These are phyloP conservation scores for Osmerus eperlanus DNA, from an alignment of 2,113 vertebrate species.

Conservation along the genomic window DNA sequence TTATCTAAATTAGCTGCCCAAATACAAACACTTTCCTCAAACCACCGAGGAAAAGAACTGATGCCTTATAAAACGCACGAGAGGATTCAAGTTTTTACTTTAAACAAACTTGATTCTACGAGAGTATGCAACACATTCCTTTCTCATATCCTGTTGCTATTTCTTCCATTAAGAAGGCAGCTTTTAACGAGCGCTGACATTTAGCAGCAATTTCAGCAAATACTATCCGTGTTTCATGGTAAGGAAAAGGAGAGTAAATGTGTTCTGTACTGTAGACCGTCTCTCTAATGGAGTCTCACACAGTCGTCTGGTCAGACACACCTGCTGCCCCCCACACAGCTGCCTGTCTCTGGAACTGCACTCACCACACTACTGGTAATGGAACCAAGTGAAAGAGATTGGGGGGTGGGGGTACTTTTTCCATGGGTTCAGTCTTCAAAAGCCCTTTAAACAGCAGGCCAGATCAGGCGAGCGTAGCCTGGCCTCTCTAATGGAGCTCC, in stretches of 20 bases:
- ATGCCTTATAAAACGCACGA: constrained; percentile 18
- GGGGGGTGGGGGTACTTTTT: constrained; percentile 1
- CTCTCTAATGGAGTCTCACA: no score
- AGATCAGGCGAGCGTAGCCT: constrained; percentile 36
- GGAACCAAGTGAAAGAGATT: constrained; percentile 4
- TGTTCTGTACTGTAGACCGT: no score
- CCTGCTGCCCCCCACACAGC: background rate
- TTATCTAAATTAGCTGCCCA: constrained; percentile 35
- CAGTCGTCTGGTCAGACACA: no score
- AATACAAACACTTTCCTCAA: constrained; percentile 12
- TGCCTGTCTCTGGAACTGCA: constrained; percentile 23
- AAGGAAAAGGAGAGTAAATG: no score
- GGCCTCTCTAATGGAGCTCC: constrained; percentile 49
- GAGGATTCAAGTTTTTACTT: background rate
- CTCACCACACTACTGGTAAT: constrained; percentile 7
- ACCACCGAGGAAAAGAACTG: constrained; percentile 10
- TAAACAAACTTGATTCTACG: no score
- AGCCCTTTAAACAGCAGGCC: constrained; percentile 38
- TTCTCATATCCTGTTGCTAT: no score
- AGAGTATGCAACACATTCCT: no score
- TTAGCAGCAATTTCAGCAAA: no score
- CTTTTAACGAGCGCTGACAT: no score
- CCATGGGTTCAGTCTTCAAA: constrained; percentile 20
- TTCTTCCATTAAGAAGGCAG: no score
- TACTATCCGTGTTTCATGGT: no score